A percentile compares a stretch with the other conserved stretches of the same genome.
Evolutionary conservation across 1,140 invertebrate species (phyloP).

Genomic region (Temnothorax longispinosus): DNA sequence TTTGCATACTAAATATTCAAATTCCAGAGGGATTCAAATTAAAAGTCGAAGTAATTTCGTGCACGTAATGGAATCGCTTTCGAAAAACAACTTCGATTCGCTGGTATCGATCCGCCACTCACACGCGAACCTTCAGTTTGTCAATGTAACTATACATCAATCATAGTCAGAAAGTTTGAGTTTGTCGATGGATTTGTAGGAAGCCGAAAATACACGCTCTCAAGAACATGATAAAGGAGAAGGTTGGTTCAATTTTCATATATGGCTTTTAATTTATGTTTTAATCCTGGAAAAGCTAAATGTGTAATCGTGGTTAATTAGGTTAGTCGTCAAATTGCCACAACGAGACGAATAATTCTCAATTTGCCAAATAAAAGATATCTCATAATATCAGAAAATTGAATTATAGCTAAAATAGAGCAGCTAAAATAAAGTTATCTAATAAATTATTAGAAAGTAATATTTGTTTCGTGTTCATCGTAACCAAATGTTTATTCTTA

Average conservation of each 20-base stretch:
- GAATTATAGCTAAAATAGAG: not conserved
- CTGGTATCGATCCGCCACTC: conserved; percentile 27
- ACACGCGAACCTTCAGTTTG: conserved; percentile 46
- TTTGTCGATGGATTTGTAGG: conserved; percentile 15
- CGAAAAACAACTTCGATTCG: conserved; percentile 50
- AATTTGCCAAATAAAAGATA: not conserved
- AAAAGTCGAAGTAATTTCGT: conserved; percentile 1
- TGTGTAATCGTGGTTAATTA: not conserved
- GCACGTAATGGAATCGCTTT: conserved; percentile 7
- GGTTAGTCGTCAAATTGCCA: conserved; percentile 1
- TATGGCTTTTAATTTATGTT: not conserved
- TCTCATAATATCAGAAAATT: not conserved
- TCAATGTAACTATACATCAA: conserved; percentile 53
- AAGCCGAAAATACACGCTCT: conserved; percentile 22
- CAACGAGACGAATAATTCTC: not conserved
- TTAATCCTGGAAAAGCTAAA: not conserved
- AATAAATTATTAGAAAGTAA: not conserved
- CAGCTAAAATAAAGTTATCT: not conserved
- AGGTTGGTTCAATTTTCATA: conserved; percentile 30
- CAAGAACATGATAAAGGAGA: conserved; percentile 46
- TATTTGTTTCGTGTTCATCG: not conserved
- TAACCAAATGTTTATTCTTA: not conserved
- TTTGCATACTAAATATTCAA: not conserved
- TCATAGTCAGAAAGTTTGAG: conserved; percentile 53
- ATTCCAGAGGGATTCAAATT: not conserved